Evolutionary conservation across 2,888 invertebrate species (phyloP), one percentile per base, ranked within the genome.

Genomic region (Diadromus collaris): DNA sequence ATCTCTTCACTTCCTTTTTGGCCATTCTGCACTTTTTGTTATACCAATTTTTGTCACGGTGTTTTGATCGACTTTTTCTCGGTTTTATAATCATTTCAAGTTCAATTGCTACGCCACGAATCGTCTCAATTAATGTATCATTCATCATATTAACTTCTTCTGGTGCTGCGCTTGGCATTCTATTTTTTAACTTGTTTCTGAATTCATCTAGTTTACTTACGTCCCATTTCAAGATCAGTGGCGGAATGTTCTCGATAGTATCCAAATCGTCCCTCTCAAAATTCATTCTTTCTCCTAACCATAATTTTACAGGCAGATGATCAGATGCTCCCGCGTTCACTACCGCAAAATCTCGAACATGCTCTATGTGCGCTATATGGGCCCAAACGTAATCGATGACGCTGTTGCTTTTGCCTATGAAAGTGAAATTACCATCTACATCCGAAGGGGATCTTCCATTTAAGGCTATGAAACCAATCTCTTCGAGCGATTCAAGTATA

Each of bases 381-480:
- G 65, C 68, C 64, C 68, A 76, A 9, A n/a, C 19, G n/a, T 34
- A 41, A 16, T 79, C 64, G 2, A 58, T 56, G 6, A 48, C 60
- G 61, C 69, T 29, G 19, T n/a, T 54, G 51, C 48, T 27, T 34
- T 60, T 32, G 38, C 64, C 21, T 2, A 68, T 24, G 16, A 54
- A 72, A 6, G 63, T 72, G 2, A 64, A 27, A 24, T 56, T 64
- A 9, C 54, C 71, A 5, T 63, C 56, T 4, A 0, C 1, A 38
- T 64, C 63, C 51, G 71, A 54, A 5, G 6, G 10, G 5, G 63
- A 27, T 44, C 71, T 54, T 27, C 63, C 63, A 29, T 72, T 72
- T 4, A 72, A n/a, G 1, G 19, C 29, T 1, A 72, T 27, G 7
- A 56, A 56, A n/a, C 63, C 63, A 13, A 29, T 6, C 6, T 64